Evolutionary conservation across 2,888 invertebrate species (phyloP), one percentile per base, ranked within the genome.

Genomic region (Zele albiditarsus): DNA sequence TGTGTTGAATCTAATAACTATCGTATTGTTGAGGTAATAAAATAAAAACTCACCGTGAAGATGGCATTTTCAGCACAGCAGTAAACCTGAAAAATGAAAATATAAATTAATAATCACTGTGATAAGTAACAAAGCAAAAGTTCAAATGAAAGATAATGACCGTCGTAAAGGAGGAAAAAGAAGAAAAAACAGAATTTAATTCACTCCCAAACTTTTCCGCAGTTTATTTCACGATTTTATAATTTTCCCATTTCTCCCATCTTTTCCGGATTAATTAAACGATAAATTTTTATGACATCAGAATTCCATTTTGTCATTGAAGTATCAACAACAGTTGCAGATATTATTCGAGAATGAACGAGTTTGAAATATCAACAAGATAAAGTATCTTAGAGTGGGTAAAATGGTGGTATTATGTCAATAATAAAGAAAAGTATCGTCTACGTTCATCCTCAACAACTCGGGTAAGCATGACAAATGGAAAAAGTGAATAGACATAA

Each of bases 381-480:
- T 63, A 38, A 23, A 28, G 33, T 42, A 20, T 25, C 38, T 31
- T 42, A 38, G 12, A 38, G 38, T 38, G 12, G 8, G 38, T 12
- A 38, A 38, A 38, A 38, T 12, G 38, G 38, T 38, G 12, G 38
- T 12, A 38, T 38, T 38, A 16, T 65, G 65, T 65, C 65, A 33
- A 16, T 25, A 65, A 28, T 38, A 23, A 42, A 65, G 14, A 3
- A 23, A 23, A 6, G 20, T 20, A 46, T 20, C 12, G 66, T 16
- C 46, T 46, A 10, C 49, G 10, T 49, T 16, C 67, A n/a, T 67
- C 20, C 46, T 10, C 49, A 46, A 67, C 25, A 67, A 42, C 46
- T 27, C 46, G 25, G 20, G 46, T 67, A 67, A 67, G 46, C 27
- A 46, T 33, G 2, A 25, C 38, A 42, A 67, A 20, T 46, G 42